Base-by-base conservation (phyloP, 2,888 invertebrate genomes). In the Panopea generosa region DNA sequence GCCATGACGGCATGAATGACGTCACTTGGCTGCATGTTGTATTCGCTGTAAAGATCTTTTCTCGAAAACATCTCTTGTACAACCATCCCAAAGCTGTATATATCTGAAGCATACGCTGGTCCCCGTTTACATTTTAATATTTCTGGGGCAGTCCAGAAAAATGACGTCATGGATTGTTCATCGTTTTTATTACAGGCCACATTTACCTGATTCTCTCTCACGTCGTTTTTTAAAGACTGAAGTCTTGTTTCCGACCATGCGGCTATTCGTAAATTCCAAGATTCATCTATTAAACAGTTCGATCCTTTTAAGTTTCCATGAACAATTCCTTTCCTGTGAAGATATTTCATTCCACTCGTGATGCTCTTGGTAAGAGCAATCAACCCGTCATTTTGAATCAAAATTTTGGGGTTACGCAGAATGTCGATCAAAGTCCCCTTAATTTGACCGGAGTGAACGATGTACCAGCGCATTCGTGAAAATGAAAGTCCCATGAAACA, bases 121-220 rank as follows among this genome's bases (percentile, higher is more conserved):
- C 55, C 50, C 18, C 74, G 57, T 18, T 66, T 66, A 40, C 84
- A 86, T 55, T 78, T 70, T 14, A 91, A 57, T 2, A 89, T 56
- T 72, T 91, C 91, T 0, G 91, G 91, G 0, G 90, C 89, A 6
- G 78, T 80, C 89, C 90, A 91, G 65, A 89, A 88, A 2, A 70
- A n/a, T n/a, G n/a, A n/a, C n/a, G n/a, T n/a, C 4, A 11, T 7
- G 11, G 33, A 4, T 33, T 33, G 33, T 7, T 33, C 33, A 11
- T 7, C 4, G n/a, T 7, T n/a, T 7, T 16, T 18, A 45, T 20
- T 45, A 9, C 16, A 4, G n/a, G 20, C 16, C 4, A 18, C 16
- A 45, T 45, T 16, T 4, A 45, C 45, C 16, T 45, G 6, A 16
- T 45, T 45, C 16, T 26, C 56, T 43, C 11, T 59, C 53, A 27